phyloP scores from a whole-genome alignment of 2,797 vertebrate species.

The Tiaroga cobitis region DNA sequence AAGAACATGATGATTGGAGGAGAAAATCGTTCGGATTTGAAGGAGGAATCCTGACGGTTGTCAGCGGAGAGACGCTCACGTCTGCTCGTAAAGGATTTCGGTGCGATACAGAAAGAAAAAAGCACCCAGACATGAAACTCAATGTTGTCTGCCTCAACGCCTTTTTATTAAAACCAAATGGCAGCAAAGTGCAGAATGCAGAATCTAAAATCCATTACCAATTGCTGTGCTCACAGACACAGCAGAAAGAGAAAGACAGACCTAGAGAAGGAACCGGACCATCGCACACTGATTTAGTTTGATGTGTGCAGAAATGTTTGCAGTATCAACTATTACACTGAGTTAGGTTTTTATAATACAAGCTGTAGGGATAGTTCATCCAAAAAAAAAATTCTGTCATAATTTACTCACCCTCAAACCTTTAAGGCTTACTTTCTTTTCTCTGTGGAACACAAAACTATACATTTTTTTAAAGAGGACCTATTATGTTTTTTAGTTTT shows the following conservation, averaged over 20 bases:
- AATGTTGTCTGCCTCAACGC: constrained; percentile 60
- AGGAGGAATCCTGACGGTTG: constrained; percentile 38
- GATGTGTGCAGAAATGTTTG: constrained; percentile 47
- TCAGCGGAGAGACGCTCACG: constrained; percentile 23
- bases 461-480: neutral
- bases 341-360: constrained; percentile 1
- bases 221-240: constrained; percentile 27
- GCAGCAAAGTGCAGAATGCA: constrained; percentile 56
- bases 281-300: constrained; percentile 49
- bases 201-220: constrained; percentile 61
- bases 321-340: constrained; percentile 21
- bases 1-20: constrained; percentile 58
- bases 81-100: constrained; percentile 47
- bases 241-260: constrained; percentile 36
- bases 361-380: neutral
- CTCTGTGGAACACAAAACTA: neutral
- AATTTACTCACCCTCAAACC: neutral
- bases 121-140: constrained; percentile 64
- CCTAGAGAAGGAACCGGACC: constrained; percentile 40
- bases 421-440: neutral
- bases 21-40: constrained; percentile 53
- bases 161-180: constrained; percentile 63
- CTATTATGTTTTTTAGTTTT: neutral
- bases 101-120: constrained; percentile 42
- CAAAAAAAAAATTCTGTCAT: neutral